These are phyloP conservation scores for Trichonephila clavata DNA, from an alignment of 1,140 invertebrate genomes.

Conservation along the genomic window DNA sequence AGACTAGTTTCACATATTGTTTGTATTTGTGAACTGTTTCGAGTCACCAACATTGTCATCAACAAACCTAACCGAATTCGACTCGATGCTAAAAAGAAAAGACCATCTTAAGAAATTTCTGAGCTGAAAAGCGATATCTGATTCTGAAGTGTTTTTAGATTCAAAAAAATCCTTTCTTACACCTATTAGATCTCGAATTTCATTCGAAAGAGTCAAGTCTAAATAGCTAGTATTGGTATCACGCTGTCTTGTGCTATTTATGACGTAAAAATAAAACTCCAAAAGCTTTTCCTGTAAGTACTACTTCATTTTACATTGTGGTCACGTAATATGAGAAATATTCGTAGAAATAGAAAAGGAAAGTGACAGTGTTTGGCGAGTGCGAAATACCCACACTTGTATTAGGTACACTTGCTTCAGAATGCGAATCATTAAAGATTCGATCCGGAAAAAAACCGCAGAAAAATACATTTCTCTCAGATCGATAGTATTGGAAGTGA, in stretches of 20 bases:
- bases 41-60: no score
- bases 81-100: no score
- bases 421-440: conserved; percentile 36
- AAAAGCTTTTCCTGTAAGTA: conserved; percentile 22
- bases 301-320: conserved; percentile 54
- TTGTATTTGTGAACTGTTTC: no score
- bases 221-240: neutral
- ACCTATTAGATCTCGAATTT: conserved; percentile 21
- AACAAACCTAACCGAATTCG: no score
- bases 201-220: neutral
- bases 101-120: neutral
- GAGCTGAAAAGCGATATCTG: neutral
- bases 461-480: neutral
- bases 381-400: conserved; percentile 16
- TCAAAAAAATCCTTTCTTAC: neutral
- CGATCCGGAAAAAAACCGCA: neutral
- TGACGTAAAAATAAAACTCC: conserved; percentile 5
- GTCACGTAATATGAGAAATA: conserved; percentile 56
- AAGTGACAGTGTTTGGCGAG: conserved; percentile 42
- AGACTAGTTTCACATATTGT: no score
- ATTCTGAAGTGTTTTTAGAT: neutral
- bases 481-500: conserved; percentile 46
- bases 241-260: neutral
- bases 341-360: neutral
- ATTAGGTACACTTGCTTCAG: conserved; percentile 39